Conservation (phyloP, 2,797 vertebrate genomes). For the Hyperoplus immaculatus region DNA sequence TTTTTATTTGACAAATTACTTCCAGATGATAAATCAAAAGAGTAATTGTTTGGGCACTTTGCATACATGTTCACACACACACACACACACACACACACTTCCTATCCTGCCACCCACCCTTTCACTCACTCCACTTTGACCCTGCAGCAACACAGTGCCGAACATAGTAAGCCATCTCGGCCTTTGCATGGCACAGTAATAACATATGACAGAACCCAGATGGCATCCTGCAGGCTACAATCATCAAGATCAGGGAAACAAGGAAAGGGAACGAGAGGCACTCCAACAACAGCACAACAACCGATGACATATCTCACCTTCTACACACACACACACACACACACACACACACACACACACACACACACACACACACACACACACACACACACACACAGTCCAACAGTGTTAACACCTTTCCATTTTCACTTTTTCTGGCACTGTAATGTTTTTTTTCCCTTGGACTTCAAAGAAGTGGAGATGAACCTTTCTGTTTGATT, state of each 20-base stretch:
- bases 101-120: too few relatives aligned
- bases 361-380: not conserved
- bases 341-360: constrained; percentile 19
- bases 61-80: not conserved
- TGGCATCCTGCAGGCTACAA: constrained; percentile 76
- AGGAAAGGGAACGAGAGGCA: constrained; percentile 45
- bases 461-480: constrained; percentile 14
- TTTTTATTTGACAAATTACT: not conserved
- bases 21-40: constrained; percentile 17
- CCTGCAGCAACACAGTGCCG: constrained; percentile 42
- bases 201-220: constrained; percentile 80
- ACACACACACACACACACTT: constrained; percentile 6
- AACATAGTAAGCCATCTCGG: constrained; percentile 51
- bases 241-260: constrained; percentile 63
- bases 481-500: constrained; percentile 36
- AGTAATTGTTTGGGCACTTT: constrained; percentile 1
- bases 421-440: constrained; percentile 12
- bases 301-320: constrained; percentile 35
- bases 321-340: constrained; percentile 10
- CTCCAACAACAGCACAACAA: constrained; percentile 38
- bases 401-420: constrained; percentile 9
- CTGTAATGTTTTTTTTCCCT: constrained; percentile 22
- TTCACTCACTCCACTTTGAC: constrained; percentile 36
- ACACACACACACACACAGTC: not conserved
- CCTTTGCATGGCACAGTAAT: constrained; percentile 62